Evolutionary conservation across 1,140 invertebrate species (phyloP).

Genomic region (Philopotamus ludificatus): DNA sequence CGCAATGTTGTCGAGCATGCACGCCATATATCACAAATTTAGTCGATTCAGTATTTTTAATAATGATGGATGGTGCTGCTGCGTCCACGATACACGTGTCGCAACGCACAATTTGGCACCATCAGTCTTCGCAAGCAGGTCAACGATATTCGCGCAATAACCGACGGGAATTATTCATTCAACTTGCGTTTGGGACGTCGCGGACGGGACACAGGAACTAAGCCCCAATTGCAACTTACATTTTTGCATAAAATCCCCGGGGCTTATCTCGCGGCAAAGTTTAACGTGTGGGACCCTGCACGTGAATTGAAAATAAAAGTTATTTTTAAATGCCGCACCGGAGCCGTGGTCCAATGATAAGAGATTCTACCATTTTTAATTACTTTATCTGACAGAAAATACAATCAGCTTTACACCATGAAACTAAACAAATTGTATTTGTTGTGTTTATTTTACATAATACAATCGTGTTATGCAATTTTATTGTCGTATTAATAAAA

Average conservation of each 20-base stretch:
- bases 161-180: neutral
- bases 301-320: neutral
- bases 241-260: neutral
- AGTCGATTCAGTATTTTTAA: neutral
- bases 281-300: neutral
- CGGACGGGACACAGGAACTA: neutral
- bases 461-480: neutral
- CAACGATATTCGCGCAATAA: neutral
- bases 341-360: neutral
- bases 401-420: no score
- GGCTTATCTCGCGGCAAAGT: neutral
- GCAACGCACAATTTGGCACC: neutral
- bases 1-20: neutral
- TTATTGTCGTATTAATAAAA: neutral
- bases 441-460: neutral
- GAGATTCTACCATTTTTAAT: no score
- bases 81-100: neutral
- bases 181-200: neutral
- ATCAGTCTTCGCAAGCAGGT: neutral
- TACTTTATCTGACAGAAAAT: no score
- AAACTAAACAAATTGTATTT: no score
- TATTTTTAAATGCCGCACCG: neutral
- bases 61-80: neutral
- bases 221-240: neutral
- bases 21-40: neutral